Conservation (phyloP, 2,113 vertebrate genomes). For the Entosphenus tridentatus region DNA sequence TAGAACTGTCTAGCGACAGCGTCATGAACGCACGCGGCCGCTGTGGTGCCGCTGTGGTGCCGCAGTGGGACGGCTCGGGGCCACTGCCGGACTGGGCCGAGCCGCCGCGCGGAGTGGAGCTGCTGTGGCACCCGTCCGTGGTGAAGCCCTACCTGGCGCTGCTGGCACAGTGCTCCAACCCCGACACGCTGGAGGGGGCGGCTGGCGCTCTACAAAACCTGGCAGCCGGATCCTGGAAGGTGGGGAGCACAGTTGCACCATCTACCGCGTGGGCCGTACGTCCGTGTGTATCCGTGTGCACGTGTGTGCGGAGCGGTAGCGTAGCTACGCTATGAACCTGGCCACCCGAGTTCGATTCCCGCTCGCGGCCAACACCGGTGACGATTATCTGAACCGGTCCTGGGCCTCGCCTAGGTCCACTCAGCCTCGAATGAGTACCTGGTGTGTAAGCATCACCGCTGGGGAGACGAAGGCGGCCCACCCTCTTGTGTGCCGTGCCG, state of each 20-base stretch:
- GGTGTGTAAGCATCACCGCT: too few relatives aligned
- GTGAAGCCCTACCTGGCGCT: slow-evolving; percentile 88
- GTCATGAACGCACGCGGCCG: too few relatives aligned
- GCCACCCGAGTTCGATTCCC: not conserved
- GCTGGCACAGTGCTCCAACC: slow-evolving; percentile 86
- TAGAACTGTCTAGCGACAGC: too few relatives aligned
- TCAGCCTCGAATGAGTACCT: too few relatives aligned
- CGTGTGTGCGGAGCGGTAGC: not conserved
- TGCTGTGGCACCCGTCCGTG: slow-evolving; percentile 86
- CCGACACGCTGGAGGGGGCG: slow-evolving; percentile 78
- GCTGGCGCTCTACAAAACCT: slow-evolving; percentile 90
- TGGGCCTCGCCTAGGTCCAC: too few relatives aligned
- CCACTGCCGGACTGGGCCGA: not conserved
- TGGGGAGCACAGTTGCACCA: slow-evolving; percentile 13
- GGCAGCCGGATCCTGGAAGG: slow-evolving; percentile 96
- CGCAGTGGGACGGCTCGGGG: not conserved
- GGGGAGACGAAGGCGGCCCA: too few relatives aligned
- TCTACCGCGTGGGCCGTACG: not conserved
- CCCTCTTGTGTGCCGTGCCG: too few relatives aligned
- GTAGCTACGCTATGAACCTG: not conserved
- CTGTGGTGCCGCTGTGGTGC: too few relatives aligned
- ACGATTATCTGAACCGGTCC: too few relatives aligned
- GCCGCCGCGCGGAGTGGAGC: slow-evolving; percentile 28
- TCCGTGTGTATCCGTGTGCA: not conserved
- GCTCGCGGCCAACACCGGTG: too few relatives aligned